Conservation (phyloP, 2,113 vertebrate genomes). For the Silurus glanis region DNA sequence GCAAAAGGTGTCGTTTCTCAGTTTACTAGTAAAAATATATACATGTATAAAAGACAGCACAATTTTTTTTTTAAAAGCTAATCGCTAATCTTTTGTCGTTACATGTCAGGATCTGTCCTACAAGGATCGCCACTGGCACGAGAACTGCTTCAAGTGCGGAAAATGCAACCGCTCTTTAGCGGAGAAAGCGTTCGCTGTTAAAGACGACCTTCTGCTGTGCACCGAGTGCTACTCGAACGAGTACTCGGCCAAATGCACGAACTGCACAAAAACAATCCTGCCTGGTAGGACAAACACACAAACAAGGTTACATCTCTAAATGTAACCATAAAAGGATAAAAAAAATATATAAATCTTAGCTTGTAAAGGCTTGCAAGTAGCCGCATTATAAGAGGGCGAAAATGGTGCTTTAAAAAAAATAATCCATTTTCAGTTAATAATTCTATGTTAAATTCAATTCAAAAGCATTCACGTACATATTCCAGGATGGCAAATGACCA, state of each 20-base stretch:
- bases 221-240: slow-evolving; percentile 91
- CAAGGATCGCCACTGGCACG: slow-evolving; percentile 97
- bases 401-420: neutral
- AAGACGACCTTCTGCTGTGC: slow-evolving; percentile 91
- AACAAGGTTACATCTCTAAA: neutral
- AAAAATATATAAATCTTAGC: neutral
- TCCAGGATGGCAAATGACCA: no score
- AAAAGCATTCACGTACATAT: no score
- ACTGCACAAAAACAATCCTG: slow-evolving; percentile 95
- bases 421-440: neutral
- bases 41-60: neutral
- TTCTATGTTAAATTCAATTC: no score
- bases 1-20: neutral
- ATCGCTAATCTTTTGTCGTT: slow-evolving; percentile 25
- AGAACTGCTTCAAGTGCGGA: slow-evolving; percentile 91
- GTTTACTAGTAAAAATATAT: neutral
- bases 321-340: neutral
- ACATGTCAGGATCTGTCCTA: slow-evolving; percentile 89
- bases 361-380: neutral
- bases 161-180: slow-evolving; percentile 87
- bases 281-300: slow-evolving; percentile 78
- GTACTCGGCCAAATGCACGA: slow-evolving; percentile 90
- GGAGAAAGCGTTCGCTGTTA: slow-evolving; percentile 93
- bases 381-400: neutral
- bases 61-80: neutral